Conservation (phyloP, 2,797 vertebrate genomes). For the Amphiprion clarkii region DNA sequence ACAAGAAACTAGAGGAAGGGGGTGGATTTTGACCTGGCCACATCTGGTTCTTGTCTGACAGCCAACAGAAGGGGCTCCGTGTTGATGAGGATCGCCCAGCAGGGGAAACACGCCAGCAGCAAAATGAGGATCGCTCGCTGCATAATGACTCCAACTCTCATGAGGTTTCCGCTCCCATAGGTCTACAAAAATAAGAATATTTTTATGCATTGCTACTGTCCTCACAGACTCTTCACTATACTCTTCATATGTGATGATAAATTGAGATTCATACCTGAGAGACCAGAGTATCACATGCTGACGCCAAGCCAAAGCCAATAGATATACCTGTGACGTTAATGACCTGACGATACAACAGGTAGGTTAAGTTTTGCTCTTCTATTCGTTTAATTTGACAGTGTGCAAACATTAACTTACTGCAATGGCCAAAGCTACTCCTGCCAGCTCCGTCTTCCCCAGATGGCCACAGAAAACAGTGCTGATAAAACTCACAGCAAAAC, state of each 20-base stretch:
- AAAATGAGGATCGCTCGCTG: constrained; percentile 88
- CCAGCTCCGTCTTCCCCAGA: constrained; percentile 87
- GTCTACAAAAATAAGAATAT: constrained; percentile 77
- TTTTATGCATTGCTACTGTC: background rate
- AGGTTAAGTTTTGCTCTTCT: background rate
- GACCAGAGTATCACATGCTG: constrained; percentile 89
- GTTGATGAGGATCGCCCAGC: constrained; percentile 94
- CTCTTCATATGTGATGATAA: background rate
- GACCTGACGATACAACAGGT: constrained; percentile 78
- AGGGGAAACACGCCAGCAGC: constrained; percentile 90
- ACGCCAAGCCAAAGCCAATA: constrained; percentile 87
- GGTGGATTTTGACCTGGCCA: constrained; percentile 84
- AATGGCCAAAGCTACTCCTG: constrained; percentile 86
- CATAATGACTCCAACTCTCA: constrained; percentile 88
- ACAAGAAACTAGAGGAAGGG: background rate
- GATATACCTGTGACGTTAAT: constrained; percentile 91
- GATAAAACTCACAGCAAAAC: constrained; percentile 83
- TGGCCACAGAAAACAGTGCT: constrained; percentile 93
- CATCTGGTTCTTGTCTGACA: constrained; percentile 85
- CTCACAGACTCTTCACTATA: background rate
- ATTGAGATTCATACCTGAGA: constrained; percentile 78
- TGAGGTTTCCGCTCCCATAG: constrained; percentile 87
- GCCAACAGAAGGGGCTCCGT: constrained; percentile 87
- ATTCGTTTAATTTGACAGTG: background rate
- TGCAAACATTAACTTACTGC: constrained; percentile 77